Base-by-base conservation (phyloP, 2,888 invertebrate genomes). In the Atethmia centrago region DNA sequence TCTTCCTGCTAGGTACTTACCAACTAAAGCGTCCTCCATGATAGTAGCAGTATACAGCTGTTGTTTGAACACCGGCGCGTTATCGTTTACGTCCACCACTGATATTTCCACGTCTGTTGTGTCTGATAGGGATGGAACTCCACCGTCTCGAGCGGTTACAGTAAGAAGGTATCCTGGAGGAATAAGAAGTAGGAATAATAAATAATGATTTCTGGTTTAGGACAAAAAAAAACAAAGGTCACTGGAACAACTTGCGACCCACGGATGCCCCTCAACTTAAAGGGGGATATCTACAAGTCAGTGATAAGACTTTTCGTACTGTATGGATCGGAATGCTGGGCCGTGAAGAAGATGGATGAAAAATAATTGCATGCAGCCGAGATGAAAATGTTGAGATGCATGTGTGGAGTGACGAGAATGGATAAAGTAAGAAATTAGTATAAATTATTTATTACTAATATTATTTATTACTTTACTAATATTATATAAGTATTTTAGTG, bases 101-200 rank as follows among this genome's bases (percentile, higher is more conserved):
- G 98, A 98, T 85, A 99, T 99, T 92, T 99, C 99, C 0, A 99
- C 98, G 89, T 99, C 99, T 0, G 99, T 99, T 0, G 99, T 99
- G 90, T 99, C 99, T 1, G 98, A 98, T 25, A 99, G 95, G 0
- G 99, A 97, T 0, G 99, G 99, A 55, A 97, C 97, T 1, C 99
- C 99, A 2, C 99, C 99, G 92, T 99, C 99, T 80, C 97, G 97
- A 0, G 99, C 99, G 0, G 98, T 99, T 3, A 99, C 99, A 0
- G 98, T 99, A 53, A 99, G 93, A 12, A 99, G 96, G 92, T 99
- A 99, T 0, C 98, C 98, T 88, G 97, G 90, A 28, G 70, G 68
- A 12, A 28, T 12, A 12, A 19, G 10, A 49, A 49, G n/a, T n/a
- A n/a, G n/a, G n/a, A n/a, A n/a, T n/a, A n/a, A 36, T 36, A 36